phyloP scores from a whole-genome alignment of 2,113 vertebrate genomes.

The Pseudorasbora parva region DNA sequence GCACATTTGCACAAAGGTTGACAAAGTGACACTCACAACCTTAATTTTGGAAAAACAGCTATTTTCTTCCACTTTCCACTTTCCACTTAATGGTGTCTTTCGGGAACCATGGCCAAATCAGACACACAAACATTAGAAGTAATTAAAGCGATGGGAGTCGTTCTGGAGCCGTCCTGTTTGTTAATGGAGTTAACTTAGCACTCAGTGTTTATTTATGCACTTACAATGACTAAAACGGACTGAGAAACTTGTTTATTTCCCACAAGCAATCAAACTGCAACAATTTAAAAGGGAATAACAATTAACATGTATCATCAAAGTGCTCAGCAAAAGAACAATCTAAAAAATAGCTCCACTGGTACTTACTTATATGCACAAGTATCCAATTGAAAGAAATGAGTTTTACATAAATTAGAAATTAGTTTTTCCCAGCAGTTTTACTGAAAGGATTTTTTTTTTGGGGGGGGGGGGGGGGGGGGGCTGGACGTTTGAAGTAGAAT shows the following conservation, averaged over 20 bases:
- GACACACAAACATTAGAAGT: not conserved
- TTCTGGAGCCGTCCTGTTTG: not conserved
- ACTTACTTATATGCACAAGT: not conserved
- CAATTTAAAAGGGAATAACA: not conserved
- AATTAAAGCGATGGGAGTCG: constrained; percentile 15
- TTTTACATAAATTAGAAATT: not conserved
- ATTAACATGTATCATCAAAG: not conserved
- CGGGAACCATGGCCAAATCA: not conserved
- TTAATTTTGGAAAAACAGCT: no score
- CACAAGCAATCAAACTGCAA: not conserved
- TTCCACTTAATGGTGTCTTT: constrained; percentile 12
- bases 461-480: no score
- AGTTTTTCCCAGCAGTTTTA: not conserved
- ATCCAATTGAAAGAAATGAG: not conserved
- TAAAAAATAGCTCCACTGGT: not conserved
- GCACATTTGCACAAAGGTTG: not conserved
- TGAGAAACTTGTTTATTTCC: constrained; percentile 2
- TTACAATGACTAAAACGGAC: not conserved
- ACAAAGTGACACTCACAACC: not conserved
- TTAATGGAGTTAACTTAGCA: not conserved
- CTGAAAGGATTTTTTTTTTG: no score
- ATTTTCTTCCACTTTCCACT: not conserved
- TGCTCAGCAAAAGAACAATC: not conserved
- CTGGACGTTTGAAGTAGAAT: no score
- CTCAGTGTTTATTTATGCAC: not conserved